Evolutionary conservation across 1,140 invertebrate species (phyloP).

Genomic region (Drosophila arizonae): DNA sequence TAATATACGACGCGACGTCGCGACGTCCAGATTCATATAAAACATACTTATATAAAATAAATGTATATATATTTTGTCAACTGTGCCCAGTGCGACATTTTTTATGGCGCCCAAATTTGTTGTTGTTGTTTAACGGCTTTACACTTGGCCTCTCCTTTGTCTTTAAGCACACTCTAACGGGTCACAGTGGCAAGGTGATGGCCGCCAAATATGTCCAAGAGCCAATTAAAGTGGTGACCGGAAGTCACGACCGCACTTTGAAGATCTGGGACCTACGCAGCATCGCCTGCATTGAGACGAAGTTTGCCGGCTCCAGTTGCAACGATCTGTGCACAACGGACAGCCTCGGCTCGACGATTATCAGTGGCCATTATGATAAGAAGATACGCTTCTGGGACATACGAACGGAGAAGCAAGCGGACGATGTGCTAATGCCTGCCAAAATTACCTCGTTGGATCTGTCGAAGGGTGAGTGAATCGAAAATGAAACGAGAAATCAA

Average conservation of each 20-base stretch:
- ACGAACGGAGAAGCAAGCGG: slow-evolving; percentile 89
- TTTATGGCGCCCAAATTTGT: not conserved
- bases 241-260: slow-evolving; percentile 96
- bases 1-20: not conserved
- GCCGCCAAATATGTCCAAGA: slow-evolving; percentile 96
- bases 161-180: slow-evolving; percentile 96
- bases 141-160: slow-evolving; percentile 32
- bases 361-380: slow-evolving; percentile 99
- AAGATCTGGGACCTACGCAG: slow-evolving; percentile 98
- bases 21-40: not conserved
- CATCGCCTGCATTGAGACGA: slow-evolving; percentile 96
- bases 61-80: slow-evolving; percentile 10
- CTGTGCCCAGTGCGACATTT: slow-evolving; percentile 6
- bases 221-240: slow-evolving; percentile 94
- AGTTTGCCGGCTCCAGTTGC: slow-evolving; percentile 98
- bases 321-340: slow-evolving; percentile 97
- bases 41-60: not conserved
- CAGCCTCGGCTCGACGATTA: slow-evolving; percentile 94
- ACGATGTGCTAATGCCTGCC: slow-evolving; percentile 94
- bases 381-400: slow-evolving; percentile 98
- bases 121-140: slow-evolving; percentile 47
- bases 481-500: too few relatives aligned
- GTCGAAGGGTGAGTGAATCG: slow-evolving; percentile 88
- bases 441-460: slow-evolving; percentile 98
- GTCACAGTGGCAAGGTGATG: slow-evolving; percentile 97